A percentile compares a stretch with the other conserved stretches of the same genome.
Evolutionary conservation across 2,888 invertebrate genomes (phyloP).

Genomic region (Campaea margaritaria): DNA sequence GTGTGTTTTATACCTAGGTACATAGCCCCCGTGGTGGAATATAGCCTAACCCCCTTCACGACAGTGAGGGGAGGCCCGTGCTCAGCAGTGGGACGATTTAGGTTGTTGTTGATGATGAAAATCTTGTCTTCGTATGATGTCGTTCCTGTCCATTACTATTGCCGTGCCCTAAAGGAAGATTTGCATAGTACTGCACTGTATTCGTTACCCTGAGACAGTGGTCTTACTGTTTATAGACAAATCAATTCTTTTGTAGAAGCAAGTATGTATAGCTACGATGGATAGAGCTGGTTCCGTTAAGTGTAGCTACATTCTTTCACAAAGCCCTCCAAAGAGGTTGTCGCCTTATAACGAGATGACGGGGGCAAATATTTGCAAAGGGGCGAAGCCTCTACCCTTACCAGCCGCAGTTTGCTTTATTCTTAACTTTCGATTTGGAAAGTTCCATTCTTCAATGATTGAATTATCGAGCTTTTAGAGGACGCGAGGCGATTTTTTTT

Average conservation of each 20-base stretch:
- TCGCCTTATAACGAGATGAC: conserved; percentile 62
- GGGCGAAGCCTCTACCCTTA: conserved; percentile 39
- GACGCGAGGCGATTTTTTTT: conserved; percentile 25
- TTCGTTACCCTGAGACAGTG: too few species aligned
- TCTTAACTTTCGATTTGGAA: conserved; percentile 44
- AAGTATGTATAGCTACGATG: background rate
- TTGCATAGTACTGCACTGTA: too few species aligned
- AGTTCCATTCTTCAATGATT: conserved; percentile 37
- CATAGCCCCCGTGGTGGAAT: too few species aligned
- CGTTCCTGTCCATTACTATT: too few species aligned
- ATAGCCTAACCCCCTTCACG: too few species aligned
- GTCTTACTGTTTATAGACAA: conserved; percentile 3
- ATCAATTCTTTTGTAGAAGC: too few species aligned
- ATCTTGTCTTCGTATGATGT: too few species aligned
- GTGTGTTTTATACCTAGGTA: too few species aligned
- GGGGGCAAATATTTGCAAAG: conserved; percentile 62
- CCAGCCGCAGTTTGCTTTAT: conserved; percentile 41
- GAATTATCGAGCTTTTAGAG: conserved; percentile 37
- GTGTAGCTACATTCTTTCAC: conserved; percentile 38
- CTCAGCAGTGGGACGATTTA: too few species aligned
- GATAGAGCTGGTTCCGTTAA: conserved; percentile 26
- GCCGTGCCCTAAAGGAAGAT: too few species aligned
- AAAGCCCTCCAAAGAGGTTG: conserved; percentile 51
- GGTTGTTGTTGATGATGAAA: too few species aligned
- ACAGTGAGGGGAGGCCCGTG: too few species aligned